Evolutionary conservation across 2,888 invertebrate genomes (phyloP).

Genomic region (Carpatolechia fugitivella): DNA sequence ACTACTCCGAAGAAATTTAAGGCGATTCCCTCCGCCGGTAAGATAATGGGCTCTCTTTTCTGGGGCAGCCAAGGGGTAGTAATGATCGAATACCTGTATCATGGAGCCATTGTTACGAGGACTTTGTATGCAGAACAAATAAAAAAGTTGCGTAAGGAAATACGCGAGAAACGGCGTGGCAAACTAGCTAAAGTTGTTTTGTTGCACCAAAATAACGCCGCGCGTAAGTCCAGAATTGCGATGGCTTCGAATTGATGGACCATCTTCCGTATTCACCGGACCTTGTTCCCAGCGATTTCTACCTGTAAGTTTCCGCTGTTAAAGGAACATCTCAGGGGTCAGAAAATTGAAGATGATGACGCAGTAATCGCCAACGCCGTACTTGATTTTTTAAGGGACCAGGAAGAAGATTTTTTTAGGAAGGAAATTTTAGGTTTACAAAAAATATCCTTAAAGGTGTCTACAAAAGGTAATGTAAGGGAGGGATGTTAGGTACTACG

Average conservation of each 20-base stretch:
- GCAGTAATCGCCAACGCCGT: no score
- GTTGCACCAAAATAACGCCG: slow-evolving; percentile 15
- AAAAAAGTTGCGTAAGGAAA: slow-evolving; percentile 18
- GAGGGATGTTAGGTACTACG: no score
- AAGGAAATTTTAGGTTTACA: no score
- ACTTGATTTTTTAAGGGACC: no score
- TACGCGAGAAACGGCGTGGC: slow-evolving; percentile 18
- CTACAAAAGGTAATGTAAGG: no score
- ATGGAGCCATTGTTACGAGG: slow-evolving; percentile 13
- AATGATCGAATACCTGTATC: slow-evolving; percentile 14
- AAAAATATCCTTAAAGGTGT: no score
- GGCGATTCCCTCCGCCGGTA: slow-evolving; percentile 15
- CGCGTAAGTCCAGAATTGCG: slow-evolving; percentile 13
- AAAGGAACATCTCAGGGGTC: no score
- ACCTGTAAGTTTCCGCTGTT: no score
- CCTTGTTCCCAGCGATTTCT: no score
- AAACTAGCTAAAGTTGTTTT: slow-evolving; percentile 15
- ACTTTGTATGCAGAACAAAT: slow-evolving; percentile 12
- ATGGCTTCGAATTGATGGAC: slow-evolving; percentile 1
- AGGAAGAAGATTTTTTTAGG: no score
- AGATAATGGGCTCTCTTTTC: slow-evolving; percentile 7
- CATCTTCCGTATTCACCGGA: background rate
- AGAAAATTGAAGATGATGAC: no score
- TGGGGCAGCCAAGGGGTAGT: slow-evolving; percentile 8
- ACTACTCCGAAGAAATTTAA: slow-evolving; percentile 25